phyloP scores from a whole-genome alignment of 2,888 invertebrate species.

The Phoronis australis region DNA sequence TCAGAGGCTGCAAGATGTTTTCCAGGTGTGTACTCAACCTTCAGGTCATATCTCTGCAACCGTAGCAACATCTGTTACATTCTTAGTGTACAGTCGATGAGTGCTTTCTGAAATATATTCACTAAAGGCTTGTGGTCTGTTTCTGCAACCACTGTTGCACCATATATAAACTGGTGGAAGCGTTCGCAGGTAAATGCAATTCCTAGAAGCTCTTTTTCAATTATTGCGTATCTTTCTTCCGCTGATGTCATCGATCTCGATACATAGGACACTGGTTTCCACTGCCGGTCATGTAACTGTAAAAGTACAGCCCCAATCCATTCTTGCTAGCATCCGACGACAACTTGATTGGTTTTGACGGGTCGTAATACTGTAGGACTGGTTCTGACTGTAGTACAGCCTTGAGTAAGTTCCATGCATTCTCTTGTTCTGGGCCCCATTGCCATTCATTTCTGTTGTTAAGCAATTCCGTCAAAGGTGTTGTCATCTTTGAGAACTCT shows the following conservation, averaged over 20 bases:
- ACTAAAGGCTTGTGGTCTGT: slow-evolving; percentile 3
- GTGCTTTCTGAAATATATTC: too few species aligned
- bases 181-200: neutral
- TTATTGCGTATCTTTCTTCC: neutral
- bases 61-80: slow-evolving; percentile 11
- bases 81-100: slow-evolving; percentile 1
- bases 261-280: neutral
- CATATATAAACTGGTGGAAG: slow-evolving; percentile 1
- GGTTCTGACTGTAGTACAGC: neutral
- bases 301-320: neutral
- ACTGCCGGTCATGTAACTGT: neutral
- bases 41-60: slow-evolving; percentile 12
- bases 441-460: slow-evolving; percentile 2
- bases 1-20: too few species aligned
- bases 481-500: slow-evolving; percentile 6
- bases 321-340: slow-evolving; percentile 1
- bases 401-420: neutral
- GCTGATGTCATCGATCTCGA: neutral
- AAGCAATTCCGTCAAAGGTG: slow-evolving; percentile 1
- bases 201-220: slow-evolving; percentile 1
- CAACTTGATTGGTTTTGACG: neutral
- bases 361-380: neutral
- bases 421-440: slow-evolving; percentile 2
- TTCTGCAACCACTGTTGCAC: neutral
- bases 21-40: slow-evolving; percentile 12